Conservation (phyloP, 2,888 invertebrate species). For the Catocala nupta region DNA sequence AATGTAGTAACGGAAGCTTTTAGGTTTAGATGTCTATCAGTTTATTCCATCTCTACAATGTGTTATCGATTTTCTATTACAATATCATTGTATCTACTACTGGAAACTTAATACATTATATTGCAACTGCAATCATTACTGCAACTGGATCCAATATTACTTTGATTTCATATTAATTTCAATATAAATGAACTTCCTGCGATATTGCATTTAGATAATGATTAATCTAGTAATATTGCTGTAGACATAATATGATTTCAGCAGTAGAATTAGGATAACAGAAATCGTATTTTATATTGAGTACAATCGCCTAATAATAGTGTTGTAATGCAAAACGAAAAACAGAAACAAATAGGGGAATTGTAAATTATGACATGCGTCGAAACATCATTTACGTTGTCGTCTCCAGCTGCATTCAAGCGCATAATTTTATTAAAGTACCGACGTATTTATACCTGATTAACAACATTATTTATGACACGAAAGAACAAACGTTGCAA, state of each 20-base stretch:
- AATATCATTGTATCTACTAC: conserved; percentile 1
- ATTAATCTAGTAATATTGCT: too few relatives aligned
- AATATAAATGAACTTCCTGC: too few relatives aligned
- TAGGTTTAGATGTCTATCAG: conserved; percentile 19
- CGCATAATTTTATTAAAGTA: conserved; percentile 3
- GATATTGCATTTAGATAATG: too few relatives aligned
- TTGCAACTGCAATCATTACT: too few relatives aligned
- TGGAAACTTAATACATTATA: neutral
- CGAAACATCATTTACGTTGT: conserved; percentile 6
- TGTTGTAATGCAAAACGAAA: neutral
- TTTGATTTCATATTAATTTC: too few relatives aligned
- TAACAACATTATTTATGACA: conserved; percentile 17
- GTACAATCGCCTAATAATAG: too few relatives aligned
- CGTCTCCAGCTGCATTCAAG: conserved; percentile 3
- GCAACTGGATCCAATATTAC: too few relatives aligned
- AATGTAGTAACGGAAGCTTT: conserved; percentile 12
- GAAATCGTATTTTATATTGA: too few relatives aligned
- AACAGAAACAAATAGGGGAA: neutral
- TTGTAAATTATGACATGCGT: neutral
- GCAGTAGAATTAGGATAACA: too few relatives aligned
- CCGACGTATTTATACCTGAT: conserved; percentile 8
- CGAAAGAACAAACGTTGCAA: conserved; percentile 41
- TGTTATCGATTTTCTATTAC: neutral
- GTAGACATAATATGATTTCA: too few relatives aligned
- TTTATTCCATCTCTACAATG: conserved; percentile 17